A percentile compares a stretch with the other conserved stretches of the same genome.
Evolutionary conservation across 2,113 vertebrate species (phyloP).

Genomic region (Oostethus manadensis): DNA sequence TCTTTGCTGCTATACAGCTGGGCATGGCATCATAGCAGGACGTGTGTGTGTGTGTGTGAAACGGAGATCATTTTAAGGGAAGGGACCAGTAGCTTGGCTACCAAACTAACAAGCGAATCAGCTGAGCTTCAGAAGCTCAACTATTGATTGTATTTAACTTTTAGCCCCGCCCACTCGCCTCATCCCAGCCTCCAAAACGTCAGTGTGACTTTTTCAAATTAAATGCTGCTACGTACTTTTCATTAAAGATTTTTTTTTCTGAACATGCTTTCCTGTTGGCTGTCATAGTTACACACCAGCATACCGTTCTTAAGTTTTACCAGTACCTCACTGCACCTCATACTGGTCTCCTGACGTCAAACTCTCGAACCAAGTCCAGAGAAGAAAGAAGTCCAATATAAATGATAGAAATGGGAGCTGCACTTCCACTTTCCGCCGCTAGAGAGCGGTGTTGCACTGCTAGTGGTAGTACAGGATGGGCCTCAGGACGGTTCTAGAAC

Average conservation of each 20-base stretch:
- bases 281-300: background rate
- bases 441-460: constrained; percentile 62
- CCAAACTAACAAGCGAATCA: constrained; percentile 47
- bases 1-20: constrained; percentile 88
- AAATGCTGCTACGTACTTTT: constrained; percentile 90
- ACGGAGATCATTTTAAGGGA: constrained; percentile 9
- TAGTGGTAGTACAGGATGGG: background rate
- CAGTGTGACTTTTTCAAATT: constrained; percentile 57
- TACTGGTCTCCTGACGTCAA: too few species aligned
- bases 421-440: constrained; percentile 37
- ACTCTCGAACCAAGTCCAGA: too few species aligned
- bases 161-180: background rate
- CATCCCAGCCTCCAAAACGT: constrained; percentile 50
- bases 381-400: too few species aligned
- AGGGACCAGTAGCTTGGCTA: constrained; percentile 59
- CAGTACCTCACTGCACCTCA: too few species aligned
- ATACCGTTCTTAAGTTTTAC: too few species aligned
- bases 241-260: constrained; percentile 79
- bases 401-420: background rate
- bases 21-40: constrained; percentile 63
- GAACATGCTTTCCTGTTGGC: constrained; percentile 48
- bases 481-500: too few species aligned
- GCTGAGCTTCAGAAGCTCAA: constrained; percentile 65
- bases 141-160: constrained; percentile 60
- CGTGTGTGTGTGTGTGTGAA: constrained; percentile 11